These are phyloP conservation scores for Drosophila algonquin DNA, from an alignment of 2,888 invertebrate species.

Conservation along the genomic window DNA sequence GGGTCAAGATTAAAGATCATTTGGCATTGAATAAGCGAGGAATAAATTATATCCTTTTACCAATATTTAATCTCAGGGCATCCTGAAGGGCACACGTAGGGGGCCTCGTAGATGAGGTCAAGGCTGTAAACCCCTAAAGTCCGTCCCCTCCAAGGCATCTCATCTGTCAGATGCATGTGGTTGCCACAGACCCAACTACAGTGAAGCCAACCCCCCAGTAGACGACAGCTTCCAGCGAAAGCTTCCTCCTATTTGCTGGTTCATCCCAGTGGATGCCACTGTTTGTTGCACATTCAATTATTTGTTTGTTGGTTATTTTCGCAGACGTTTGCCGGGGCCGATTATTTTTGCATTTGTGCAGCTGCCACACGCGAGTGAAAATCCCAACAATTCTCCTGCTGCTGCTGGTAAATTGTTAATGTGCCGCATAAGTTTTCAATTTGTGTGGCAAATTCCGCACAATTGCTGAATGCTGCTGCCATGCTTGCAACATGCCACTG, in stretches of 20 bases:
- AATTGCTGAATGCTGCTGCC: constrained; percentile 30
- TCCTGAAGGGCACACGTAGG: no score
- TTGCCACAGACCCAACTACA: not conserved
- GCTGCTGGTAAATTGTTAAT: constrained; percentile 73
- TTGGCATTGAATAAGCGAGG: no score
- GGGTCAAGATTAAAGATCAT: no score
- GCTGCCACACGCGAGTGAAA: constrained; percentile 59
- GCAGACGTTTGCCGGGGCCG: constrained; percentile 38
- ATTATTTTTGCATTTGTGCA: constrained; percentile 50
- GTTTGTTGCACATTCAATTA: constrained; percentile 55
- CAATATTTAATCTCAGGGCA: no score
- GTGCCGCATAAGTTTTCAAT: constrained; percentile 77
- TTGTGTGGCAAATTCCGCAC: constrained; percentile 70
- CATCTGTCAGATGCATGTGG: not conserved
- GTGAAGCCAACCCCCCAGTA: not conserved
- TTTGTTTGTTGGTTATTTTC: constrained; percentile 50
- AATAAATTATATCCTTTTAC: no score
- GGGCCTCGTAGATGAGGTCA: not conserved
- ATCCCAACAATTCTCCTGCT: constrained; percentile 59
- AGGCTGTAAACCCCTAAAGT: not conserved
- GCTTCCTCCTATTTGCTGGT: not conserved
- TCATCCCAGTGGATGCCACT: constrained; percentile 12
- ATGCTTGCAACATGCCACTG: constrained; percentile 34
- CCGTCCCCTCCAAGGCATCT: not conserved
- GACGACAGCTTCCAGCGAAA: not conserved